Conservation (phyloP, 2,113 vertebrate species). For the Microcebus murinus region DNA sequence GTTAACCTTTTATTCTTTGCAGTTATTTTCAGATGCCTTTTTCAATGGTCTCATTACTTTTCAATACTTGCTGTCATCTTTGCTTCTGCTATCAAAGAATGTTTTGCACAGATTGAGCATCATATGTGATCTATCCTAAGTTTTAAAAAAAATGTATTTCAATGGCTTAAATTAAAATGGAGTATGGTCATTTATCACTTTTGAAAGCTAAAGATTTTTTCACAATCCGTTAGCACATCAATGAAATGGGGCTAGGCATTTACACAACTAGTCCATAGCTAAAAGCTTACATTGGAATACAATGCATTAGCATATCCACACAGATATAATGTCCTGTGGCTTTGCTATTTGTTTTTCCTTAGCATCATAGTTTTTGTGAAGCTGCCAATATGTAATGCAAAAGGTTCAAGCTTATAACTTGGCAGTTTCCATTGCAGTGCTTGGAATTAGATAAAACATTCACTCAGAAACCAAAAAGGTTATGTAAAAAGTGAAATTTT, state of each 20-base stretch:
- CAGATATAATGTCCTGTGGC: background rate
- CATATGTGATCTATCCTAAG: background rate
- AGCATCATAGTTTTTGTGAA: background rate
- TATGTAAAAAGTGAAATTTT: background rate
- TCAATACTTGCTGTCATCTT: background rate
- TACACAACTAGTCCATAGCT: background rate
- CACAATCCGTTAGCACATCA: background rate
- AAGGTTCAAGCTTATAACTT: background rate
- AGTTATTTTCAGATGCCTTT: conserved; percentile 25
- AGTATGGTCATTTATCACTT: conserved; percentile 51
- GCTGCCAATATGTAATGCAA: background rate
- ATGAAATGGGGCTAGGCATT: background rate
- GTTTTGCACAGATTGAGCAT: background rate
- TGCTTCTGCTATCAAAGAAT: background rate
- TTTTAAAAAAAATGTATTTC: background rate
- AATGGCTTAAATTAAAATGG: conserved; percentile 33
- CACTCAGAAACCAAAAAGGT: background rate
- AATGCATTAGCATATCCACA: background rate
- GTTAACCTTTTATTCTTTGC: conserved; percentile 13
- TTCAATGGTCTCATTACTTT: conserved; percentile 37
- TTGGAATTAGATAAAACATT: conserved; percentile 27
- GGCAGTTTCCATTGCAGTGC: background rate
- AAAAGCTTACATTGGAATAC: background rate
- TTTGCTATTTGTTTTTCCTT: conserved; percentile 11
- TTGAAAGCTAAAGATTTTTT: conserved; percentile 55